These are phyloP conservation scores for Perca fluviatilis DNA, from an alignment of 2,113 vertebrate genomes.

Conservation along the genomic window DNA sequence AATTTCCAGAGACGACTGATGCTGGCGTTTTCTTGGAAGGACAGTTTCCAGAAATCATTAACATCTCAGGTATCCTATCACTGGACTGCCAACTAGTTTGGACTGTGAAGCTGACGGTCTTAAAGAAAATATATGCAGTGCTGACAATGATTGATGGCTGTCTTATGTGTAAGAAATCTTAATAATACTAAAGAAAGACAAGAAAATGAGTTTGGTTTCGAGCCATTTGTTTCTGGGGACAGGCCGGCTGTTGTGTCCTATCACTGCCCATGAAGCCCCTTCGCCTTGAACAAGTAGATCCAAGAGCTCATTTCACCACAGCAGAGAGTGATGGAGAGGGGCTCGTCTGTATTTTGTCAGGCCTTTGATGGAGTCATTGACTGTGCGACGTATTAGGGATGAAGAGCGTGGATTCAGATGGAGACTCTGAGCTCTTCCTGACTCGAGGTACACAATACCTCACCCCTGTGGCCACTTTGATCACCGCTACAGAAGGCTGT, in stretches of 20 bases:
- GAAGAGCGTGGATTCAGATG: slow-evolving; percentile 44
- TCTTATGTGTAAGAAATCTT: slow-evolving; percentile 72
- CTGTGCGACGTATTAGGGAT: slow-evolving; percentile 59
- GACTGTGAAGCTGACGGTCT: slow-evolving; percentile 10
- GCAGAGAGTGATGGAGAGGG: slow-evolving; percentile 70
- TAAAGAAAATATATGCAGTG: slow-evolving; percentile 40
- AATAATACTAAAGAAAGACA: slow-evolving; percentile 72
- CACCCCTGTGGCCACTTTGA: slow-evolving; percentile 39
- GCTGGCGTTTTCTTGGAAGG: not conserved
- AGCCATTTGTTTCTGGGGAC: slow-evolving; percentile 75
- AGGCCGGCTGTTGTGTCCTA: slow-evolving; percentile 56
- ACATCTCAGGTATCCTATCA: slow-evolving; percentile 1
- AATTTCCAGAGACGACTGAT: not conserved
- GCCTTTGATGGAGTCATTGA: slow-evolving; percentile 76
- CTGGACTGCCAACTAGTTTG: slow-evolving; percentile 5
- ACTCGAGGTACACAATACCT: slow-evolving; percentile 24
- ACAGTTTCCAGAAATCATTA: slow-evolving; percentile 12
- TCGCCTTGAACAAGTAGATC: slow-evolving; percentile 62
- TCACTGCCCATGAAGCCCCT: slow-evolving; percentile 60
- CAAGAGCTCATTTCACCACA: slow-evolving; percentile 69
- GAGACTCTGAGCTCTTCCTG: slow-evolving; percentile 21
- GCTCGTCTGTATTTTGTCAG: slow-evolving; percentile 73
- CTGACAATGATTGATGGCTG: slow-evolving; percentile 67
- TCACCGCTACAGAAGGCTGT: slow-evolving; percentile 1
- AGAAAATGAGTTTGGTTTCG: slow-evolving; percentile 72